phyloP scores from a whole-genome alignment of 2,113 vertebrate genomes.

The Strix aluco region DNA sequence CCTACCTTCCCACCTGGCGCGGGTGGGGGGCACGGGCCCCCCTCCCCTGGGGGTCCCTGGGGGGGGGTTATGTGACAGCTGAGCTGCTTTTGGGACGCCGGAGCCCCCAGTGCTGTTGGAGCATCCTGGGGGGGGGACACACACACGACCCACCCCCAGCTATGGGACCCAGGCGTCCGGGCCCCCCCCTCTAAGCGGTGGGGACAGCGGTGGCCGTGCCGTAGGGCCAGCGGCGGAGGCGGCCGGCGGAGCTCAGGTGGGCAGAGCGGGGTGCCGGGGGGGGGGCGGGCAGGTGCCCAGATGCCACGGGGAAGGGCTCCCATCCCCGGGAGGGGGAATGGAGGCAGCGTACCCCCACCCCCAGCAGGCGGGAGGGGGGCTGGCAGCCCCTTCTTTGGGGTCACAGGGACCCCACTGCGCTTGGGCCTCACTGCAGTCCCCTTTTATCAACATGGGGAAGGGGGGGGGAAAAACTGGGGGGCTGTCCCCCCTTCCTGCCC shows the following conservation, averaged over 20 bases:
- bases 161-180: not conserved
- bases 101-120: not conserved
- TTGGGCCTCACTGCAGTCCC: not conserved
- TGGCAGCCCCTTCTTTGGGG: not conserved
- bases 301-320: not conserved
- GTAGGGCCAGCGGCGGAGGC: not conserved
- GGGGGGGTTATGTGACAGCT: not conserved
- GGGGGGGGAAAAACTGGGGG: no score
- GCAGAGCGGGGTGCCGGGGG: not conserved
- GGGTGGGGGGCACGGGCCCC: not conserved
- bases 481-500: not conserved
- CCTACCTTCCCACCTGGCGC: constrained; percentile 50
- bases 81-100: not conserved
- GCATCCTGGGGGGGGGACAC: not conserved
- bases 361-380: not conserved
- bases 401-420: not conserved
- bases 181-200: not conserved
- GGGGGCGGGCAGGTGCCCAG: not conserved
- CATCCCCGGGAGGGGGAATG: not conserved
- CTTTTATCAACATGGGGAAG: no score
- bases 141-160: not conserved
- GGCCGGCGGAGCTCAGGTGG: not conserved
- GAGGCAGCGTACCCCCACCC: not conserved
- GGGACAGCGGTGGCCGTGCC: not conserved
- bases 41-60: not conserved